Conservation (phyloP, 2,797 vertebrate species). For the Cirrhinus molitorella region DNA sequence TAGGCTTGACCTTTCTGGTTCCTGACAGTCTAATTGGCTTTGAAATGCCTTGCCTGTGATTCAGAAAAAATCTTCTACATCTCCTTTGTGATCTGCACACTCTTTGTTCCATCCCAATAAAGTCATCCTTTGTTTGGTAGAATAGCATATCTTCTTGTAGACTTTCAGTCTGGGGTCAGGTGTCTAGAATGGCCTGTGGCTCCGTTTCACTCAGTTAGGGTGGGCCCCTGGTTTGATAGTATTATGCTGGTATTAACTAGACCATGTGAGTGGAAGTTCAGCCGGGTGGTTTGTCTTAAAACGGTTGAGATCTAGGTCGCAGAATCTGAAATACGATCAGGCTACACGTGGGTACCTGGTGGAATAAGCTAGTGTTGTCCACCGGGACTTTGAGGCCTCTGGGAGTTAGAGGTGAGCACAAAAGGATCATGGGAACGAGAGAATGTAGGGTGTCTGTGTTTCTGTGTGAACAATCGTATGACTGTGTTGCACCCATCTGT, state of each 20-base stretch:
- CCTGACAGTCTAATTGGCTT: not conserved
- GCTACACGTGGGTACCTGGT: not conserved
- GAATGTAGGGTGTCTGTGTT: slow-evolving; percentile 41
- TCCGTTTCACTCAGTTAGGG: not conserved
- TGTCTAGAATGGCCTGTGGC: slow-evolving; percentile 27
- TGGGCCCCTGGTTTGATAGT: not conserved
- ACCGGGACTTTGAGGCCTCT: not conserved
- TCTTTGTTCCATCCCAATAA: slow-evolving; percentile 16
- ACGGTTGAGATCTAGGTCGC: not conserved
- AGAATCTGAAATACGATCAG: slow-evolving; percentile 37
- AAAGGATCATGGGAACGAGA: slow-evolving; percentile 59
- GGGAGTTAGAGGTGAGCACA: slow-evolving; percentile 32
- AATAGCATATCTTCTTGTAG: slow-evolving; percentile 31
- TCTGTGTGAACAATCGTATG: slow-evolving; percentile 56
- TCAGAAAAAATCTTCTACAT: slow-evolving; percentile 23
- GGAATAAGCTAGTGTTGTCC: not conserved
- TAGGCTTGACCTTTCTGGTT: not conserved
- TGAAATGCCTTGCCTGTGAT: slow-evolving; percentile 24
- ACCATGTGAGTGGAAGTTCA: slow-evolving; percentile 29
- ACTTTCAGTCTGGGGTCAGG: slow-evolving; percentile 35
- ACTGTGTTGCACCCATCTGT: slow-evolving; percentile 64
- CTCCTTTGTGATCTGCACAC: slow-evolving; percentile 8
- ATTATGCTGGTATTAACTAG: slow-evolving; percentile 19
- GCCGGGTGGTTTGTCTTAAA: slow-evolving; percentile 9
- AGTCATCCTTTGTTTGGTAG: slow-evolving; percentile 24